Base-by-base conservation (phyloP, 2,113 vertebrate species). In the Dascyllus trimaculatus region DNA sequence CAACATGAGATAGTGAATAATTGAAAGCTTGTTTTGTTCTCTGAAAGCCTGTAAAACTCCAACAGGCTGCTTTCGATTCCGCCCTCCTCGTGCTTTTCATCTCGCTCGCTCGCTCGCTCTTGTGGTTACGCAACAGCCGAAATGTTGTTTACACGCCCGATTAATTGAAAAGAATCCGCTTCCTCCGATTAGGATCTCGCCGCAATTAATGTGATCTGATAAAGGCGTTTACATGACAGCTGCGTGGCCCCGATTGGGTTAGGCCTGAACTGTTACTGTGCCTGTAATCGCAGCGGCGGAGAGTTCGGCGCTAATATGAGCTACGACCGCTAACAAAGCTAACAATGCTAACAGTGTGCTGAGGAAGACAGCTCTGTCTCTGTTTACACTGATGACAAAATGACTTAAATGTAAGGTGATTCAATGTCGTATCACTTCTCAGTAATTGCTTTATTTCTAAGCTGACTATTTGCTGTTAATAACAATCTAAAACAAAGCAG, bases 171-270 rank as follows among this genome's bases (percentile, higher is more conserved):
- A 64, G 40, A 45, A 71, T 26, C 61, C 40, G 49, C 69, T 49
- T 67, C 26, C 59, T 68, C 49, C 80, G 69, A 72, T 84, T 75
- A 63, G 29, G 25, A 77, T 78, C 67, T 65, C 38, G 24, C 48
- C 21, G 14, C 69, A 77, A 57, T 68, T 66, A 85, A 60, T 83
- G 18, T 74, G 51, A 80, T 77, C 46, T 56, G 22, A 76, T 84
- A 53, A 84, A 63, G 59, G 67, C 45, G 57, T 64, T 74, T 52
- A 70, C 62, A 78, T 69, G 57, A 56, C 59, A 46, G 48, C 64
- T 62, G 21, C 24, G 8, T 24, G 73, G 52, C 15, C 29, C 56
- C 69, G 57, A 85, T 82, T 79, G 66, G 38, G 40, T 70, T 51
- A 59, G 46, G n/a, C 32, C 45, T 64, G 13, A 75, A 54, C 40